phyloP scores from a whole-genome alignment of 1,140 invertebrate species.

The Neodiprion fabricii region DNA sequence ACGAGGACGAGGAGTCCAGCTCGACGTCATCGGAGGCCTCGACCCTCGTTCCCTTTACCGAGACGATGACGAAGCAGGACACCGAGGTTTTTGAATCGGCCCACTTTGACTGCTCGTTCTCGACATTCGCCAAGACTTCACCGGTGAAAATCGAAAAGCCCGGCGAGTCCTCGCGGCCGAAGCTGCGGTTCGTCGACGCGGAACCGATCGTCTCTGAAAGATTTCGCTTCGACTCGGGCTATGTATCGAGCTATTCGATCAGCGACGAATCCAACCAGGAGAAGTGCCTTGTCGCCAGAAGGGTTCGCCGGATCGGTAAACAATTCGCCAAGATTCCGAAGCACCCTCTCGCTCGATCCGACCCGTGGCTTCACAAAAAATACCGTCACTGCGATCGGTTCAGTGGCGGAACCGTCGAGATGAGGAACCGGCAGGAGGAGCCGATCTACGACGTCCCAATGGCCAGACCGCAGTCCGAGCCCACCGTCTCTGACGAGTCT shows the following conservation, averaged over 20 bases:
- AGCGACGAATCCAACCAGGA: not conserved
- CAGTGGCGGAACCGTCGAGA: not conserved
- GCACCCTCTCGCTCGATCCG: conserved; percentile 31
- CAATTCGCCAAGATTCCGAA: conserved; percentile 22
- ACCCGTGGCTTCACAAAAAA: conserved; percentile 8
- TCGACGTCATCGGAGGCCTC: conserved; percentile 26
- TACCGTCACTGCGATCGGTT: not conserved
- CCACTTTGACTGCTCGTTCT: not conserved
- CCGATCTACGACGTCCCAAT: conserved; percentile 11
- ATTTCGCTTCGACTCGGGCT: not conserved
- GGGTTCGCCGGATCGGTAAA: not conserved
- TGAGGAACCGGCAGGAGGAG: not conserved
- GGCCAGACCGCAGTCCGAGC: conserved; percentile 22
- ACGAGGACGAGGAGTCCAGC: conserved; percentile 34
- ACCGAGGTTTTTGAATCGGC: not conserved
- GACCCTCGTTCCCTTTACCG: conserved; percentile 20
- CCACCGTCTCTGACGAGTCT: conserved; percentile 30
- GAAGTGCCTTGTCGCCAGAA: not conserved
- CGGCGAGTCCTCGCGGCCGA: not conserved
- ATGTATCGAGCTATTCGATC: not conserved
- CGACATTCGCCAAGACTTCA: not conserved
- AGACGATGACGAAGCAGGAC: conserved; percentile 14
- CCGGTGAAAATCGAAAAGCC: not conserved
- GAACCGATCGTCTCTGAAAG: not conserved
- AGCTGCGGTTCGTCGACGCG: not conserved